Percentiles rank a stretch among this genome's conserved stretches.
These are phyloP conservation scores for Phyllotis vaccarum DNA, from an alignment of 2,797 vertebrate genomes.

Conservation along the genomic window DNA sequence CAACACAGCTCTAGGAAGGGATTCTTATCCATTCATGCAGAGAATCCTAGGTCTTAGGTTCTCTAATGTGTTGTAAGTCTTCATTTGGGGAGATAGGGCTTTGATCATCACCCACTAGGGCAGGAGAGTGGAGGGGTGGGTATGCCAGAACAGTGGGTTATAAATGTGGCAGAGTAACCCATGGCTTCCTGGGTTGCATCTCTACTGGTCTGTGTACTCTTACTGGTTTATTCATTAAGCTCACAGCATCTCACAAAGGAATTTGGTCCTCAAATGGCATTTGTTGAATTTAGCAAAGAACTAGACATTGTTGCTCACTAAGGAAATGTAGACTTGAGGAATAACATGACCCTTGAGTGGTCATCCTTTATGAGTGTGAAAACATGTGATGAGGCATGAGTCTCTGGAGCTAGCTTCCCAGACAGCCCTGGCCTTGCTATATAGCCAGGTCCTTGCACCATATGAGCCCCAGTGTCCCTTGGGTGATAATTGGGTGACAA, in stretches of 20 bases:
- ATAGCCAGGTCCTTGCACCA: too few species aligned
- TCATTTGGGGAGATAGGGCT: too few species aligned
- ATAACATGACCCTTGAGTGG: accelerated
- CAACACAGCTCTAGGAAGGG: background rate
- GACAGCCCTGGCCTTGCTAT: background rate
- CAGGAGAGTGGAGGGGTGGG: too few species aligned
- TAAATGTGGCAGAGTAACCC: background rate
- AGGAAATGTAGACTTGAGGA: background rate
- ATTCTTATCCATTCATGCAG: too few species aligned
- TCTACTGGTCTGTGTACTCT: background rate
- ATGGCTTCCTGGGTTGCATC: background rate
- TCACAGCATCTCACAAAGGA: background rate
- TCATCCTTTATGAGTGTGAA: background rate
- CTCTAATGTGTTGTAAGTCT: accelerated
- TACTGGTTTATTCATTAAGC: background rate
- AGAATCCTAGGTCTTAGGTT: background rate
- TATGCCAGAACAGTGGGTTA: background rate
- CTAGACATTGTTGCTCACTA: background rate
- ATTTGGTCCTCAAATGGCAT: background rate
- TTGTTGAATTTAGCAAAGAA: background rate
- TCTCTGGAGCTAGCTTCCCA: background rate
- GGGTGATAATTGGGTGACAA: background rate
- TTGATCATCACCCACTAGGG: too few species aligned
- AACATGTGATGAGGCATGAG: accelerated
- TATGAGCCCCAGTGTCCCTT: background rate